Percentiles rank a stretch among this genome's conserved stretches.
Conservation (phyloP, 2,113 vertebrate genomes). For the Chinchilla lanigera region DNA sequence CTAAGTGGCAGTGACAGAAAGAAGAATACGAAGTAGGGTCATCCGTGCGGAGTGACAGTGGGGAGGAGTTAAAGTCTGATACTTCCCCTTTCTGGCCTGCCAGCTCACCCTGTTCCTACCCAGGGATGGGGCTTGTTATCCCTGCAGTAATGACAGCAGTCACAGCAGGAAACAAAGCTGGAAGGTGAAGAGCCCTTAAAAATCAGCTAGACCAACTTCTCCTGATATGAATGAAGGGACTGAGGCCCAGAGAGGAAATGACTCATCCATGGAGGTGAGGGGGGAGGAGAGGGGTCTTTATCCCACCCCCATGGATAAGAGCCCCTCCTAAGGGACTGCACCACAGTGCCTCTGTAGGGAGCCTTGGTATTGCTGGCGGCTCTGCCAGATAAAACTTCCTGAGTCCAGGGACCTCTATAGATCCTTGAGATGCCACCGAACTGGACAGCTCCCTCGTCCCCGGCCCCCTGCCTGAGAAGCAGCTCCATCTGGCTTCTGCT, state of each 20-base stretch:
- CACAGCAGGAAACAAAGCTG: neutral
- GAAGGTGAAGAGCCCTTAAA: neutral
- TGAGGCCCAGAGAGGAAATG: constrained; percentile 20
- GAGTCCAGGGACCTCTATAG: neutral
- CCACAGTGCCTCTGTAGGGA: neutral
- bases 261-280: neutral
- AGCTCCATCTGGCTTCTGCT: neutral
- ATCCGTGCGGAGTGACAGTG: neutral
- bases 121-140: neutral
- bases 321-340: neutral
- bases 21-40: neutral
- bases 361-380: neutral
- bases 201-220: neutral
- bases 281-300: neutral
- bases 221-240: neutral
- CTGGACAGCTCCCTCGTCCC: neutral
- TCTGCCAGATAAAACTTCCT: neutral
- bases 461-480: neutral
- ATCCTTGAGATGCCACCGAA: neutral
- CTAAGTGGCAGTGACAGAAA: neutral
- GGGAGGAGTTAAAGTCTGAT: neutral
- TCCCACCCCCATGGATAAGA: neutral
- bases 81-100: neutral
- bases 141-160: too few relatives aligned
- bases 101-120: neutral